Base-by-base conservation (phyloP, 2,797 vertebrate species). In the Lagodon rhomboides region DNA sequence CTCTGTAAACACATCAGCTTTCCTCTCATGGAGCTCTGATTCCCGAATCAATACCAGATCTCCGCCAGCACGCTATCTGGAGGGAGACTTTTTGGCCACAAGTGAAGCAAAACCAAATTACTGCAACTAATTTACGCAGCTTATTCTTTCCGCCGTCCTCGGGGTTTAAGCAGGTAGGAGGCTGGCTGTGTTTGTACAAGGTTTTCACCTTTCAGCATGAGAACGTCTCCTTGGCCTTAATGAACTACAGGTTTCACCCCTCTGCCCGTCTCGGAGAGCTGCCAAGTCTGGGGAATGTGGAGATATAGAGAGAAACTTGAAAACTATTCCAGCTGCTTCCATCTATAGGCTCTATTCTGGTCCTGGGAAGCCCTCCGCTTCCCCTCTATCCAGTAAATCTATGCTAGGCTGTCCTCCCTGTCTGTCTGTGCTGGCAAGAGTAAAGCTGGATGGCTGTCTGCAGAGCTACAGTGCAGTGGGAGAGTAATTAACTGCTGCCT, bases 401-500 rank as follows among this genome's bases (percentile, higher is more conserved):
- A 72, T n/a, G 25, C 73, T 17, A 27, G 73, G 34, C 73, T 79
- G 79, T 72, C 75, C 76, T 87, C 60, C 68, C 59, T 38, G 77
- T 88, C 79, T 82, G 76, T 75, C 79, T 77, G 69, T 20, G 76
- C 43, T 4, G 44, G 64, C 72, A 60, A 60, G 56, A 83, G 79
- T 68, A 53, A 79, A 75, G 30, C 69, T 49, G 58, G 49, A 79
- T n/a, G 80, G 22, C 74, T 80, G 55, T 84, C 82, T 72, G 43
- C 49, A 53, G 77, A 12, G 59, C 59, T 38, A 55, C 44, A 13
- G 46, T 67, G 80, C 50, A 70, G 59, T 38, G 53, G 77, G 74
- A 70, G 77, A 73, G 65, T 88, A 70, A 92, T 87, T 80, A 89
- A 84, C 38, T 46, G 74, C 80, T 77, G 70, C 68, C 66, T 90